Conservation (phyloP, 2,113 vertebrate species). For the Xenopus tropicalis region DNA sequence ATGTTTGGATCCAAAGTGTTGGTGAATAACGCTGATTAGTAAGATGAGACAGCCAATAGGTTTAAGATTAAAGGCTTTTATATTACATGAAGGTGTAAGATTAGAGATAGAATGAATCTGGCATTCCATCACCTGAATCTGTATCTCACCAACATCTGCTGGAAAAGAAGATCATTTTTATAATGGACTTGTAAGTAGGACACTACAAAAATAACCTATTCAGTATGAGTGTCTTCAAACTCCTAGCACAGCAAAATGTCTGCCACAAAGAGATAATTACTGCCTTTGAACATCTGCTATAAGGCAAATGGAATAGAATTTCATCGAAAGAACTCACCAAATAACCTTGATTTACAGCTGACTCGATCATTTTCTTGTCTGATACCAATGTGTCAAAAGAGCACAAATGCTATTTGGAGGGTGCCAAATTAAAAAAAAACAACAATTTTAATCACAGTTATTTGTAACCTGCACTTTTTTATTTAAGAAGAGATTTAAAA, state of each 20-base stretch:
- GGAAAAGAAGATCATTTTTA: neutral
- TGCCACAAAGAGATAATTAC: conserved; percentile 1
- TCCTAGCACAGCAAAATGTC: neutral
- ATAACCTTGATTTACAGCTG: conserved; percentile 5
- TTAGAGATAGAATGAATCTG: conserved; percentile 18
- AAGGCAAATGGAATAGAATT: conserved; percentile 2
- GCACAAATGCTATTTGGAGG: neutral
- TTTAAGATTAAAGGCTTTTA: no score
- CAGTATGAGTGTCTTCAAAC: neutral
- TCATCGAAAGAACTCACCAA: conserved; percentile 1
- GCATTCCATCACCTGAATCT: conserved; percentile 22
- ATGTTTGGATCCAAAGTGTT: no score
- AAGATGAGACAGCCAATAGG: no score
- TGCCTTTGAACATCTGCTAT: conserved; percentile 14
- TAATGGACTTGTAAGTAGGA: conserved; percentile 24
- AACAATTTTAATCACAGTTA: neutral
- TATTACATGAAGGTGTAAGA: neutral
- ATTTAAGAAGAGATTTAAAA: neutral
- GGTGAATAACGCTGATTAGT: no score
- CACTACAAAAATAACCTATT: conserved; percentile 19
- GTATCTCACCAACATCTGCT: conserved; percentile 18
- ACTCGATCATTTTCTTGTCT: conserved; percentile 11
- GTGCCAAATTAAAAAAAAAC: no score
- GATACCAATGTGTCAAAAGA: conserved; percentile 1
- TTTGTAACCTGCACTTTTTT: neutral